Base-by-base conservation (phyloP, 2,888 invertebrate genomes). In the Lasioglossum pauxillum region DNA sequence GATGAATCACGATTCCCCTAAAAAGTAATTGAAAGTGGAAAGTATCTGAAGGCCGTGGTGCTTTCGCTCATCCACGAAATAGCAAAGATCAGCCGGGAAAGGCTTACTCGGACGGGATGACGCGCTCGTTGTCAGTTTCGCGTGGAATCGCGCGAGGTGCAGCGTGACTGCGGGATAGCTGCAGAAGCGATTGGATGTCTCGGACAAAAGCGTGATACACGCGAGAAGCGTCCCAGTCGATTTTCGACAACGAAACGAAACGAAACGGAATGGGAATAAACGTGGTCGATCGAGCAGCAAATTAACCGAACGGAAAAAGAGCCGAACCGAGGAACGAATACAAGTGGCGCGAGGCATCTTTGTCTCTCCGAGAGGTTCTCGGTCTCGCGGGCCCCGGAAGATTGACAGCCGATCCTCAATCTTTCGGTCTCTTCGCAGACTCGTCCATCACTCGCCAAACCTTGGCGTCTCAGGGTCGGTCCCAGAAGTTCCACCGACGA, bases 391-490 rank as follows among this genome's bases (percentile, higher is more conserved):
- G 64, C 8, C n/a, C 53, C 78, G 53, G 73, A 74, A 77, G 84
- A 86, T 82, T 82, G 82, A 77, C 89, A 82, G 80, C 19, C 69
- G 80, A 80, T 77, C 82, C 69, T 83, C 75, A 57, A 83, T 74
- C 69, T 71, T 78, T 82, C 35, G 75, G 69, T 60, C 38, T 69
- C 46, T 73, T 23, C n/a, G 75, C 46, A 82, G 67, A 75, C 81
- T 82, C 86, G 82, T 86, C 82, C 84, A 86, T 90, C 84, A 90
- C 80, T 76, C 49, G 64, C 14, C 46, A 38, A 46, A 78, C 53
- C 71, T 71, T 83, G 85, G 85, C 86, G 80, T 87, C 78, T 88
- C 88, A 88, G 84, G 85, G 86, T 67, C 89, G 67, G 83, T 76
- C 57, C 69, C 85, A 86, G 78, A 88, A 88, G 83, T 85, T 87